Percentiles rank a stretch among this genome's conserved stretches.
Conservation (phyloP, 2,888 invertebrate species). For the Zygothrica quintamaculata region DNA sequence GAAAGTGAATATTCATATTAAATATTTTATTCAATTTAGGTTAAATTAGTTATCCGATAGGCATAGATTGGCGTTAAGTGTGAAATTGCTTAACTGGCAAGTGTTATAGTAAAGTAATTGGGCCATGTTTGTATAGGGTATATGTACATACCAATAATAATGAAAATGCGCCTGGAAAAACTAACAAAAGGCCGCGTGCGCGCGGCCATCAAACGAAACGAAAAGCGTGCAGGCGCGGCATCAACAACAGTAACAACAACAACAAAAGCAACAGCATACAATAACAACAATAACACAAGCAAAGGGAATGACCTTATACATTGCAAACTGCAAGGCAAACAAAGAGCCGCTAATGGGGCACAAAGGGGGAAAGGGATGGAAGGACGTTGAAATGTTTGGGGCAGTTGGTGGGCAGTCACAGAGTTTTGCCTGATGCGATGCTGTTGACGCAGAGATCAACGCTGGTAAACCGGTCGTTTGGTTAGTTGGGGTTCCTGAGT, state of each 20-base stretch:
- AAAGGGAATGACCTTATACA: slow-evolving; percentile 62
- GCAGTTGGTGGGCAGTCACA: neutral
- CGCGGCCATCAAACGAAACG: slow-evolving; percentile 76
- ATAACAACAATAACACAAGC: slow-evolving; percentile 39
- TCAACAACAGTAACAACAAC: slow-evolving; percentile 43
- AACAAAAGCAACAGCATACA: slow-evolving; percentile 28
- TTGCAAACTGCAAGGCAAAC: slow-evolving; percentile 70
- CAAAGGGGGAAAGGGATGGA: slow-evolving; percentile 23
- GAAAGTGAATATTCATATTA: too few species aligned
- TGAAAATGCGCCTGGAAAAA: slow-evolving; percentile 66
- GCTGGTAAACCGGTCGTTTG: slow-evolving; percentile 39
- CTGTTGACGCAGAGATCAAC: slow-evolving; percentile 54
- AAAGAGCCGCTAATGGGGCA: slow-evolving; percentile 72
- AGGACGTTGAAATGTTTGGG: slow-evolving; percentile 7
- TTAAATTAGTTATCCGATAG: too few species aligned
- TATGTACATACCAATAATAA: slow-evolving; percentile 51
- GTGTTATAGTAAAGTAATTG: slow-evolving; percentile 41
- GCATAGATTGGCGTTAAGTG: neutral
- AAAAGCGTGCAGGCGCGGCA: slow-evolving; percentile 71
- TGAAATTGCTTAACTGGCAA: slow-evolving; percentile 24
- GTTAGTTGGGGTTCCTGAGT: neutral
- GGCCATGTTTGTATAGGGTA: slow-evolving; percentile 32
- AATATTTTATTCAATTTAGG: too few species aligned
- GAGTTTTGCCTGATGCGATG: slow-evolving; percentile 18
- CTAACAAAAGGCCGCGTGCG: slow-evolving; percentile 77